phyloP scores from a whole-genome alignment of 2,888 invertebrate genomes.

The Drosophila acutilabella region DNA sequence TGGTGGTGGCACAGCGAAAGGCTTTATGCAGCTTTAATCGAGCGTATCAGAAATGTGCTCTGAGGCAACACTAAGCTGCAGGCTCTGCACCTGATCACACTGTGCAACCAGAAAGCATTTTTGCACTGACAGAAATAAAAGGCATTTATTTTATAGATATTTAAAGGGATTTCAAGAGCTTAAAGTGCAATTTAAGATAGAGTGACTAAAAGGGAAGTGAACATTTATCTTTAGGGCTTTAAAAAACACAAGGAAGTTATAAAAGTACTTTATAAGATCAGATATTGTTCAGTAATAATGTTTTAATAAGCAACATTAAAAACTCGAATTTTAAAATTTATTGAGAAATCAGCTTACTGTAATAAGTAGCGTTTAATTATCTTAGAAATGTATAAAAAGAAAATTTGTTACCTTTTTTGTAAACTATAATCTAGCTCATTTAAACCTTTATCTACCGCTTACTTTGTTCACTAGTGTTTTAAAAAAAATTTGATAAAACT shows the following conservation, averaged over 20 bases:
- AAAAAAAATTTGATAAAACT: conserved; percentile 11
- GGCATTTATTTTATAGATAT: not conserved
- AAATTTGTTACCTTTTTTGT: too few species aligned
- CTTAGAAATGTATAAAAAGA: too few species aligned
- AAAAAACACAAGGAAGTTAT: too few species aligned
- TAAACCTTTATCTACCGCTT: not conserved
- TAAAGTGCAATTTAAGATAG: not conserved
- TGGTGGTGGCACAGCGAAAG: conserved; percentile 24
- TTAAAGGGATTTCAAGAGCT: not conserved
- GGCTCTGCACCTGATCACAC: conserved; percentile 31
- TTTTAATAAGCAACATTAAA: too few species aligned
- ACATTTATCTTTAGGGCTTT: too few species aligned
- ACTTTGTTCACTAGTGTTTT: conserved; percentile 19
- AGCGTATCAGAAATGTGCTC: conserved; percentile 56
- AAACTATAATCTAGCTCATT: too few species aligned
- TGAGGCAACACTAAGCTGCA: conserved; percentile 29
- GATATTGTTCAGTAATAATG: too few species aligned
- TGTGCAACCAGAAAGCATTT: not conserved
- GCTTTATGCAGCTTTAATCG: conserved; percentile 70
- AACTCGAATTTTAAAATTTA: too few species aligned
- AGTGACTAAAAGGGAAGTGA: too few species aligned
- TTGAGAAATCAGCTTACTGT: too few species aligned
- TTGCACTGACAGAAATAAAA: not conserved
- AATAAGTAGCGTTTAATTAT: too few species aligned
- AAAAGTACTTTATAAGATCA: too few species aligned